Evolutionary conservation across 1,140 invertebrate genomes (phyloP), one percentile per base, ranked within the genome.

Genomic region (Lepidotrigona ventralis): DNA sequence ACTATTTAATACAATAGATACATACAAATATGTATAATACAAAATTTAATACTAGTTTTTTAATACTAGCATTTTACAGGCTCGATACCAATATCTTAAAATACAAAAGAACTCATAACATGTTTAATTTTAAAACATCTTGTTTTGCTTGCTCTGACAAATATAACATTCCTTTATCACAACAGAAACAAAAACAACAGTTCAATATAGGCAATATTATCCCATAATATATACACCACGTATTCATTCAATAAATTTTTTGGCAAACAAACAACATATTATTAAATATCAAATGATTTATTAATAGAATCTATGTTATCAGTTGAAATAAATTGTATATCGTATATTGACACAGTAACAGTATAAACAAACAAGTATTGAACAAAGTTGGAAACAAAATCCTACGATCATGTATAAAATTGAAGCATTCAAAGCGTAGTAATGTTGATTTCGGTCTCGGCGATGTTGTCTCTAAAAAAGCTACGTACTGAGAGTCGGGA

Each of bases 401-500:
- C 12, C 63, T 14, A 29, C 9, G 19, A 69, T 69, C 15, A 1
- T 39, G 26, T 19, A 33, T 29, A 17, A 69, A 54, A 58, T 72
- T 73, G 12, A 26, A 64, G 46, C 15, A 8, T 21, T 60, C 3
- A 56, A 66, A 53, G 12, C 17, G 21, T 26, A 72, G n/a, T n/a
- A 72, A 46, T n/a, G 23, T 2, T 71, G 19, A 53, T 64, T 58
- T 56, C 26, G 8, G 21, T 72, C 8, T 72, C 8, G 53, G 8
- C 12, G 19, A 58, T 51, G 23, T 74, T 23, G 26, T 78, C 26
- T n/a, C 0, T 51, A 17, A 12, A 15, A 64, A 72, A 79, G 72
- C 15, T 90, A 93, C 93, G 56, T 87, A 94, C 93, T 94, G 93
- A 53, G 93, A 90, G 86, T 94, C 93, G 53, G 90, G 91, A 81